A percentile compares a stretch with the other conserved stretches of the same genome.
Conservation (phyloP, 2,113 vertebrate species). For the Rutilus rutilus region DNA sequence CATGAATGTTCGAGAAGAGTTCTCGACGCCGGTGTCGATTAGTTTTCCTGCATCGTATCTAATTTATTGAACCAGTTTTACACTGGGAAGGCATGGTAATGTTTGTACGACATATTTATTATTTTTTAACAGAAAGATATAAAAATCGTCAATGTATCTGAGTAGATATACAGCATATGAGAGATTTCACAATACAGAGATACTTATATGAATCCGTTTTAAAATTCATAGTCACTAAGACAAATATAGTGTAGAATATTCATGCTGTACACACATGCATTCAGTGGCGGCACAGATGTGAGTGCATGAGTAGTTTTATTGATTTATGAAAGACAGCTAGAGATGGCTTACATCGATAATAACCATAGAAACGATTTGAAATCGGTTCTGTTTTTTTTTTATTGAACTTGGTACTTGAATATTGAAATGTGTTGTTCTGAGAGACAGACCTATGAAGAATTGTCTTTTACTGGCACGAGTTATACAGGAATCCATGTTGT, state of each 20-base stretch:
- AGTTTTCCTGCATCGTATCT: slow-evolving; percentile 48
- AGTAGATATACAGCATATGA: slow-evolving; percentile 43
- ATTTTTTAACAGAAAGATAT: slow-evolving; percentile 54
- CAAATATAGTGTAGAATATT: slow-evolving; percentile 46
- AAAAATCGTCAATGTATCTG: slow-evolving; percentile 44
- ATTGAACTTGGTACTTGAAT: slow-evolving; percentile 65
- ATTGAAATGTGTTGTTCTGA: slow-evolving; percentile 51
- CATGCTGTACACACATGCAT: slow-evolving; percentile 30
- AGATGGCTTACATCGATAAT: not conserved
- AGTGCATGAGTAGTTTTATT: slow-evolving; percentile 40
- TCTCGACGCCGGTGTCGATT: not conserved
- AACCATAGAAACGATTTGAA: slow-evolving; percentile 31
- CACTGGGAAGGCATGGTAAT: slow-evolving; percentile 51
- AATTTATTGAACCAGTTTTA: slow-evolving; percentile 53
- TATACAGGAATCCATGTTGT: slow-evolving; percentile 49
- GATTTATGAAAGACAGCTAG: slow-evolving; percentile 23
- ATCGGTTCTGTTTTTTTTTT: slow-evolving; percentile 52
- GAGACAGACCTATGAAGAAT: slow-evolving; percentile 13
- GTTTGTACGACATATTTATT: slow-evolving; percentile 61
- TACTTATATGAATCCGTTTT: slow-evolving; percentile 41
- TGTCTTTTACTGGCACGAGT: slow-evolving; percentile 36
- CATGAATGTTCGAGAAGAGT: slow-evolving; percentile 30
- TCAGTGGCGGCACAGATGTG: slow-evolving; percentile 16
- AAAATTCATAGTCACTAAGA: slow-evolving; percentile 31
- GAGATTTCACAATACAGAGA: slow-evolving; percentile 35